A percentile compares a stretch with the other conserved stretches of the same genome.
phyloP scores from a whole-genome alignment of 2,888 invertebrate species.

The Ptychoptera contaminata region DNA sequence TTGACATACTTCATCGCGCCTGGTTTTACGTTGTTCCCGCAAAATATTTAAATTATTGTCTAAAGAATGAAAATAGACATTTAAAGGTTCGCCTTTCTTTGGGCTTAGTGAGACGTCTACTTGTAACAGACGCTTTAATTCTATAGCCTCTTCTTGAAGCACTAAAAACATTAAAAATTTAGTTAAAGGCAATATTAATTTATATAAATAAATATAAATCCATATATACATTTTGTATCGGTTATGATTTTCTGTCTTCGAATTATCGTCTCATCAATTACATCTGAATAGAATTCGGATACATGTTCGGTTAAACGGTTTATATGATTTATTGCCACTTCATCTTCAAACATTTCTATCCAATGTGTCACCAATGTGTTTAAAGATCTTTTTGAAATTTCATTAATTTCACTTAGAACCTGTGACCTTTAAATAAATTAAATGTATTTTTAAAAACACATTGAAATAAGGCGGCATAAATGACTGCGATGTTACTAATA shows the following conservation, averaged over 20 bases:
- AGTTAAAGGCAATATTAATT: too few relatives aligned
- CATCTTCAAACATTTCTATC: conserved; percentile 20
- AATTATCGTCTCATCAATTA: conserved; percentile 42
- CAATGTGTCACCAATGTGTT: conserved; percentile 19
- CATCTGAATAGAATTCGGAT: conserved; percentile 40
- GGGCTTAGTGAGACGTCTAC: conserved; percentile 16
- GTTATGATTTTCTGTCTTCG: conserved; percentile 36
- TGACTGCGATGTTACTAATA: too few relatives aligned
- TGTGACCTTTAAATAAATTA: not conserved
- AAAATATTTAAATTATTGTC: conserved; percentile 41
- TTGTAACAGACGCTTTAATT: conserved; percentile 21
- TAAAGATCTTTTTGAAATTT: conserved; percentile 17
- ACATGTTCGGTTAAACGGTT: conserved; percentile 25
- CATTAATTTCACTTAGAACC: conserved; percentile 14
- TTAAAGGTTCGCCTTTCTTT: conserved; percentile 23
- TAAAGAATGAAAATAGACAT: conserved; percentile 39
- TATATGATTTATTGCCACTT: conserved; percentile 19
- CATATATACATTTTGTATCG: conserved; percentile 40
- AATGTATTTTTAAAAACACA: too few relatives aligned
- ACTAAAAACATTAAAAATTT: too few relatives aligned
- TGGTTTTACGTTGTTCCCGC: conserved; percentile 37
- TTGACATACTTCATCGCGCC: conserved; percentile 28
- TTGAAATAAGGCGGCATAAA: too few relatives aligned
- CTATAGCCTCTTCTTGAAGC: conserved; percentile 19
- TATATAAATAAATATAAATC: too few relatives aligned